These are phyloP conservation scores for Steinernema scapterisci DNA, from an alignment of 2,888 invertebrate species.

Conservation along the genomic window DNA sequence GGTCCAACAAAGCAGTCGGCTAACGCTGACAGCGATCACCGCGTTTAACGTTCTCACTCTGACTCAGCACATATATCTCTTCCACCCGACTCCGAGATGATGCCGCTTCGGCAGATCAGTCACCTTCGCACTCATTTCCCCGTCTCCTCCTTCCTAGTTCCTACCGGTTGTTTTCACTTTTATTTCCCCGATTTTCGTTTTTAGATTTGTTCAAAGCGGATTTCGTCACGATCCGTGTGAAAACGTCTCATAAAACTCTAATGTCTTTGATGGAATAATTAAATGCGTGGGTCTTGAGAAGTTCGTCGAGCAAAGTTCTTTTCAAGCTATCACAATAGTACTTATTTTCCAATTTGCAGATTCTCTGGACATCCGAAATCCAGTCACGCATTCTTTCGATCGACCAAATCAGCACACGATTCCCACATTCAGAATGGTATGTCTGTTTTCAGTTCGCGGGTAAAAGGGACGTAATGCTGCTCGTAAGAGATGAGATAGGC, in stretches of 20 bases:
- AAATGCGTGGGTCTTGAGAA: too few species aligned
- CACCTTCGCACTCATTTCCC: constrained; percentile 9
- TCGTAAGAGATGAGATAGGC: too few species aligned
- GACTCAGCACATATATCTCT: constrained; percentile 23
- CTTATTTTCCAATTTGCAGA: too few species aligned
- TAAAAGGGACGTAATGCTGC: too few species aligned
- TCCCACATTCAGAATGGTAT: too few species aligned
- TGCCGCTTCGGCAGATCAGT: constrained; percentile 27
- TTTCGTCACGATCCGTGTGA: too few species aligned
- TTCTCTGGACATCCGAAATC: too few species aligned
- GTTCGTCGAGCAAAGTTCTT: too few species aligned
- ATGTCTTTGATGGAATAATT: background rate
- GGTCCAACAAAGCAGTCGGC: constrained; percentile 10
- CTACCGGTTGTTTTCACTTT: background rate
- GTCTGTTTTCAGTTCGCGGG: too few species aligned
- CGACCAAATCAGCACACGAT: too few species aligned
- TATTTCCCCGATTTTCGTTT: background rate
- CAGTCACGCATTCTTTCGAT: too few species aligned
- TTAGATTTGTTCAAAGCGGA: background rate
- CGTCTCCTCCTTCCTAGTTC: background rate
- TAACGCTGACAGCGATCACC: constrained; percentile 19
- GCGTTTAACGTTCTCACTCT: constrained; percentile 18
- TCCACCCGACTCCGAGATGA: background rate
- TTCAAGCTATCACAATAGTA: too few species aligned
- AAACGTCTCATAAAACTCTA: background rate